Percentiles rank a stretch among this genome's conserved stretches.
Evolutionary conservation across 2,113 vertebrate genomes (phyloP).

Genomic region (western clawed frog (Xenopus tropicalis)): DNA sequence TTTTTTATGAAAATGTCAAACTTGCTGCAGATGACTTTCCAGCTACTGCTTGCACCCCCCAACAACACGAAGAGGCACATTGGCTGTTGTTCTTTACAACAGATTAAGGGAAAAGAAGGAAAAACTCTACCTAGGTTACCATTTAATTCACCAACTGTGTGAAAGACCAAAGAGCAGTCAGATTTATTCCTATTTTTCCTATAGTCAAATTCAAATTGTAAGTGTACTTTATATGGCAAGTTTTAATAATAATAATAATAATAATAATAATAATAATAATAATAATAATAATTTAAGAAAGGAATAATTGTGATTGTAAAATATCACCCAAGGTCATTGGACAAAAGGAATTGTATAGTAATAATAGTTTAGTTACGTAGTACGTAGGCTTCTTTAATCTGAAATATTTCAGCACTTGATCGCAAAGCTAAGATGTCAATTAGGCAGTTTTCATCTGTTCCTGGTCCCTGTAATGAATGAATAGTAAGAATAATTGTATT

Average conservation of each 20-base stretch:
- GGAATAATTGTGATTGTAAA: no score
- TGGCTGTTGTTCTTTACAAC: no score
- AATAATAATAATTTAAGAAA: no score
- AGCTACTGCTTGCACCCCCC: not conserved
- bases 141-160: not conserved
- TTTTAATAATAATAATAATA: no score
- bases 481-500: not conserved
- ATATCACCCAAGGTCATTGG: no score
- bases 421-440: slow-evolving; percentile 74
- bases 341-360: not conserved
- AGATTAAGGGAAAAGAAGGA: no score
- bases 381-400: slow-evolving; percentile 68
- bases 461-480: slow-evolving; percentile 58
- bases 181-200: not conserved
- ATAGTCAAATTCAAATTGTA: not conserved
- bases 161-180: not conserved
- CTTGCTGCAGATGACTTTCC: not conserved
- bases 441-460: slow-evolving; percentile 69
- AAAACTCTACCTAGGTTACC: not conserved
- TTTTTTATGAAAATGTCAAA: not conserved
- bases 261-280: no score
- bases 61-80: no score
- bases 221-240: not conserved
- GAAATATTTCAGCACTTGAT: slow-evolving; percentile 72
- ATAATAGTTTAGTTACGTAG: slow-evolving; percentile 60